Evolutionary conservation across 2,113 vertebrate genomes (phyloP).

Genomic region (Nicator chloris): DNA sequence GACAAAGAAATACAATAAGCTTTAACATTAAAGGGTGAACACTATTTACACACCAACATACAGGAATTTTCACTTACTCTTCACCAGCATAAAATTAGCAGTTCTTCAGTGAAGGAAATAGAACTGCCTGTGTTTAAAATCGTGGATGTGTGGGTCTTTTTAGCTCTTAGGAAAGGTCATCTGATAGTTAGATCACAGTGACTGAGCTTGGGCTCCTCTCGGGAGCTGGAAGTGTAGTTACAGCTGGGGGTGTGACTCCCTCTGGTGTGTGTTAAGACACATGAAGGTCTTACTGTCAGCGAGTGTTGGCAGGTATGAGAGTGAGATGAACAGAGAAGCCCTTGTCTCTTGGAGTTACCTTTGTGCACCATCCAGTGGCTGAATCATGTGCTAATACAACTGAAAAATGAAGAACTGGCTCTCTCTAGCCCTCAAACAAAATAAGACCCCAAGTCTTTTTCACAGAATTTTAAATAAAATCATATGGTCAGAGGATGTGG

Average conservation of each 20-base stretch:
- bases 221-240: not conserved
- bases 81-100: not conserved
- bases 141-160: rapidly evolving
- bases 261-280: not conserved
- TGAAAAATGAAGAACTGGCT: not conserved
- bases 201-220: not conserved
- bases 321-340: not conserved
- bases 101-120: not conserved
- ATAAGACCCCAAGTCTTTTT: not conserved
- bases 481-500: not conserved
- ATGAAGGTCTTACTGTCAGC: not conserved
- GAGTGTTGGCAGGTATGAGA: not conserved
- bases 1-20: not conserved
- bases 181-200: not conserved
- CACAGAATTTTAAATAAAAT: not conserved
- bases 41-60: not conserved
- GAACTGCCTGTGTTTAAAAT: not conserved
- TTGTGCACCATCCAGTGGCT: slow-evolving; percentile 10
- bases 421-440: not conserved
- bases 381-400: not conserved
- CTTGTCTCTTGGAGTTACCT: not conserved
- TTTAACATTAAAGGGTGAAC: not conserved
- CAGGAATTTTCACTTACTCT: not conserved
- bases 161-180: not conserved
- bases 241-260: not conserved